Base-by-base conservation (phyloP, 92 coral and sea anemone genomes). In the Metridium senile region DNA sequence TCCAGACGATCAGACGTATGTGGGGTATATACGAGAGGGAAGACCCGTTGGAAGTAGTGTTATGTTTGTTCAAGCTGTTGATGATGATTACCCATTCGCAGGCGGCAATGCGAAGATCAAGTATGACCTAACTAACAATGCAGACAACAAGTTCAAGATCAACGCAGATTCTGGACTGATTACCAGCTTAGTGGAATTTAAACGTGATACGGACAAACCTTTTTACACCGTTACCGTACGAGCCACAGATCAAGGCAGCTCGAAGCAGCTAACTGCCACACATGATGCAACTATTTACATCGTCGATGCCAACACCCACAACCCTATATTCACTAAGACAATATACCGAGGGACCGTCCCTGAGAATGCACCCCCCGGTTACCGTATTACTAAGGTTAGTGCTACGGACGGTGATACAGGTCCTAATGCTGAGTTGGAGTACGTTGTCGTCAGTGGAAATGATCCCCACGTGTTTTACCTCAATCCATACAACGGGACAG, bases 381-480 rank as follows among this genome's bases (percentile, higher is more conserved):
- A 73, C 77, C 67, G 77, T 7, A 91, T 96, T 20, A 80, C 94
- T 0, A 62, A 65, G 58, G 81, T 92, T 23, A 66, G 70, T 16
- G 95, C 88, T 1, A 89, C 90, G 0, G 99, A 96, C 75, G 32
- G 45, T 3, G 99, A 96, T 59, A 85, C 72, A 26, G 96, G 93
- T n/a, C 89, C 90, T 6, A 88, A 85, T 45, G 91, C 94, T 1
- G 94, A 89, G 56, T 83, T 89, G 57, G 99, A 93, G 58, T 96
- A 78, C 53, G 74, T 82, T 1, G 87, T 96, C 1, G 68, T 58
- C 1, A 66, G 68, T 25, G 99, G 99, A 10, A 89, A 93, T 68
- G 89, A 79, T 57, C 97, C 99, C 0, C 77, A 77, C 64, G 86
- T 81, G 68, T 96, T 96, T 70, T 93, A 96, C 74, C 85, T 96